Percentiles rank a stretch among this genome's conserved stretches.
phyloP scores from a whole-genome alignment of 2,888 invertebrate genomes.

The Drosophila antonietae region DNA sequence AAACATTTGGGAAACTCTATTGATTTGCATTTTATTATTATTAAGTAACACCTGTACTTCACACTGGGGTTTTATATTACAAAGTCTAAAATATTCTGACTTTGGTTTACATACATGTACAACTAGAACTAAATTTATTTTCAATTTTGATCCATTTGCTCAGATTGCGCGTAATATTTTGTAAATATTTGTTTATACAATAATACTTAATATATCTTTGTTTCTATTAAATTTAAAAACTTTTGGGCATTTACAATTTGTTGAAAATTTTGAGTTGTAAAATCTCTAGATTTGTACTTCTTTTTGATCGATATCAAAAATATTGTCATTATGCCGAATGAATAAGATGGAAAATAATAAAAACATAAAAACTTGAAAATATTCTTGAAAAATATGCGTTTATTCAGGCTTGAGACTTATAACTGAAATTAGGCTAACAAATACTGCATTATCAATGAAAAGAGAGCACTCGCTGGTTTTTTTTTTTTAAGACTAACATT shows the following conservation, averaged over 20 bases:
- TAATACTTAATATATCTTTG: slow-evolving; percentile 4
- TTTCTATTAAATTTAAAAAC: slow-evolving; percentile 27
- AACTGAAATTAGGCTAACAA: slow-evolving; percentile 44
- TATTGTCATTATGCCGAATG: slow-evolving; percentile 74
- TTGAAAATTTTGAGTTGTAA: slow-evolving; percentile 40
- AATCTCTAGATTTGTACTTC: slow-evolving; percentile 75
- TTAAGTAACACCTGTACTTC: slow-evolving; percentile 33
- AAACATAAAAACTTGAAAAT: slow-evolving; percentile 10
- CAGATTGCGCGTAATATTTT: slow-evolving; percentile 50
- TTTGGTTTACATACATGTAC: slow-evolving; percentile 28
- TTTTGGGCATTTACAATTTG: slow-evolving; percentile 29
- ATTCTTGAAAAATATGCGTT: slow-evolving; percentile 35
- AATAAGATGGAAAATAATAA: not conserved
- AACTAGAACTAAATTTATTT: slow-evolving; percentile 44
- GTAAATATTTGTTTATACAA: slow-evolving; percentile 40
- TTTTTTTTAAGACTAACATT: slow-evolving; percentile 45
- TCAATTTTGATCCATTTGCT: slow-evolving; percentile 74
- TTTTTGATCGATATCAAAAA: slow-evolving; percentile 72
- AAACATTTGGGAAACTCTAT: slow-evolving; percentile 55
- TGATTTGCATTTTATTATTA: slow-evolving; percentile 26
- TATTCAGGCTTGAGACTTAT: slow-evolving; percentile 34
- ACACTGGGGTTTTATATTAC: slow-evolving; percentile 37
- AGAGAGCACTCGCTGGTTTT: slow-evolving; percentile 13
- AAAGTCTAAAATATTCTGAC: slow-evolving; percentile 40
- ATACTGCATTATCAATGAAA: slow-evolving; percentile 58